Percentiles rank a stretch among this genome's conserved stretches.
These are phyloP conservation scores for Potorous gilbertii DNA, from an alignment of 2,797 vertebrate species.

Conservation along the genomic window DNA sequence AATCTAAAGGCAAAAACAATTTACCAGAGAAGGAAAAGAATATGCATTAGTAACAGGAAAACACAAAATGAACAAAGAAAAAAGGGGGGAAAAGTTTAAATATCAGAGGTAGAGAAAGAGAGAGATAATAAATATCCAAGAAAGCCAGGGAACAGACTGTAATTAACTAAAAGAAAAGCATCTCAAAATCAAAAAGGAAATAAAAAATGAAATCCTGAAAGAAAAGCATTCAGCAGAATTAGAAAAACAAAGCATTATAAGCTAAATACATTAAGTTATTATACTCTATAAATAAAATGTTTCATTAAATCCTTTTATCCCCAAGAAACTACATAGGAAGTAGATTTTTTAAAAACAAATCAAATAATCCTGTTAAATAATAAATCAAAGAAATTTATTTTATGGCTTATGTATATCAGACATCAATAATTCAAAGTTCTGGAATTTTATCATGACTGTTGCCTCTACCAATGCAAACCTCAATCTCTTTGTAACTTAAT, in stretches of 20 bases:
- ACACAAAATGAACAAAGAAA: slow-evolving; percentile 38
- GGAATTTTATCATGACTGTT: not conserved
- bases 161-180: not conserved
- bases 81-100: slow-evolving; percentile 20
- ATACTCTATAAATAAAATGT: not conserved
- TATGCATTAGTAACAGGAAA: not conserved
- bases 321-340: not conserved
- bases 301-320: not conserved
- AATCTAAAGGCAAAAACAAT: slow-evolving; percentile 15
- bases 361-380: not conserved
- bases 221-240: slow-evolving; percentile 8
- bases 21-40: not conserved
- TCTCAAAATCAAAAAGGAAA: not conserved
- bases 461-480: not conserved
- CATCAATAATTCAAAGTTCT: not conserved
- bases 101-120: slow-evolving; percentile 7
- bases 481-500: not conserved
- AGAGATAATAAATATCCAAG: not conserved
- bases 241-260: not conserved
- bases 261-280: not conserved
- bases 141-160: slow-evolving; percentile 4
- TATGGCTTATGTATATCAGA: not conserved
- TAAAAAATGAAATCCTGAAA: not conserved
- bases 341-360: not conserved
- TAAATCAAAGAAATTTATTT: not conserved